Conservation (phyloP, 2,113 vertebrate genomes). For the Terrapene triunguis region DNA sequence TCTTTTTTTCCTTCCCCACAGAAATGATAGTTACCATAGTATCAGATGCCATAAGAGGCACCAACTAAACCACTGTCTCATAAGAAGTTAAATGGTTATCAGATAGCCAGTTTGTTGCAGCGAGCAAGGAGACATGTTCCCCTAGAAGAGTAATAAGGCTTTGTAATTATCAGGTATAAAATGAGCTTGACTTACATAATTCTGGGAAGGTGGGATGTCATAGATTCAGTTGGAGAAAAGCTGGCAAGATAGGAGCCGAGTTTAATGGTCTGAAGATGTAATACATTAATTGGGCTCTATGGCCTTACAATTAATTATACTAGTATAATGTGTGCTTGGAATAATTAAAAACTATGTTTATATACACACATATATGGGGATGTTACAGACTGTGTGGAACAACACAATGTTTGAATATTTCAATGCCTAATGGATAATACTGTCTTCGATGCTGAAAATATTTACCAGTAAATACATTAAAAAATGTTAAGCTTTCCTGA, state of each 20-base stretch:
- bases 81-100: neutral
- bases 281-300: neutral
- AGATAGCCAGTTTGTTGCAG: neutral
- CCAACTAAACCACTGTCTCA: neutral
- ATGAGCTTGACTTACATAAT: neutral
- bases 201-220: neutral
- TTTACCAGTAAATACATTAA: neutral
- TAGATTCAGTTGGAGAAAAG: neutral
- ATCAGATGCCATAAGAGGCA: neutral
- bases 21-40: neutral
- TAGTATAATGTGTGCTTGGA: neutral
- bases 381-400: neutral
- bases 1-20: neutral
- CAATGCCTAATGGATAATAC: neutral
- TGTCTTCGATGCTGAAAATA: neutral
- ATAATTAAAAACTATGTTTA: neutral
- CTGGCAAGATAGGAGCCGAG: neutral
- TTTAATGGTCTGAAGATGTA: neutral
- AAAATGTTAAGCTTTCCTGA: neutral
- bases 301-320: neutral
- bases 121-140: neutral
- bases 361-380: neutral
- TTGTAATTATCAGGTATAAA: neutral
- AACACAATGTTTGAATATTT: neutral
- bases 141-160: neutral